Percentiles rank a stretch among this genome's conserved stretches.
phyloP scores from a whole-genome alignment of 2,888 invertebrate species.

The Aproaerema taeniolella region DNA sequence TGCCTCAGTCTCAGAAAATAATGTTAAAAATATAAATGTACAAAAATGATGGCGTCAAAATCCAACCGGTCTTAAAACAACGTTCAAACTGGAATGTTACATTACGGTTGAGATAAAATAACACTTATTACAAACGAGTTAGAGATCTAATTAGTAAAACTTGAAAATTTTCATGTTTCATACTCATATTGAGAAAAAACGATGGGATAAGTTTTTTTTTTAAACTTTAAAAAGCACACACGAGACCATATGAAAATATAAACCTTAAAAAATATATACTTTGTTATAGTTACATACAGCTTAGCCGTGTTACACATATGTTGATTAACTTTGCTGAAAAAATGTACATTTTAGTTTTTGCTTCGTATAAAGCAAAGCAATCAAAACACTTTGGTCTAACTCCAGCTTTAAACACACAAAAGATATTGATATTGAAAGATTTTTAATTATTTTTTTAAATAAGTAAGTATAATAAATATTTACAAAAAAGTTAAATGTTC shows the following conservation, averaged over 20 bases:
- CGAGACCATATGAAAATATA: slow-evolving; percentile 32
- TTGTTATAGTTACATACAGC: slow-evolving; percentile 48
- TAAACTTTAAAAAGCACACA: slow-evolving; percentile 29
- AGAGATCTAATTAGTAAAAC: slow-evolving; percentile 58
- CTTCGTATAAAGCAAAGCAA: slow-evolving; percentile 51
- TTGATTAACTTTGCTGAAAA: slow-evolving; percentile 54
- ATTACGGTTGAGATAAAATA: slow-evolving; percentile 63
- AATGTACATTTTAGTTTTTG: slow-evolving; percentile 43
- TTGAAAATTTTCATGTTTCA: no score
- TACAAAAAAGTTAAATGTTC: slow-evolving; percentile 20
- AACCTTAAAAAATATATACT: slow-evolving; percentile 36
- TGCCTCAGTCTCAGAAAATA: background rate
- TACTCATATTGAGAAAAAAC: slow-evolving; percentile 11
- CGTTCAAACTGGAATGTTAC: slow-evolving; percentile 65
- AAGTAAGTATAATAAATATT: slow-evolving; percentile 26
- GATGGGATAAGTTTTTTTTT: slow-evolving; percentile 11
- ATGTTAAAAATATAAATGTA: background rate
- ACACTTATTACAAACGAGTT: slow-evolving; percentile 43
- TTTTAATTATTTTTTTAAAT: slow-evolving; percentile 20
- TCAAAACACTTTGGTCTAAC: slow-evolving; percentile 81
- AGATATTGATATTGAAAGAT: slow-evolving; percentile 28
- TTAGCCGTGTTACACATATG: slow-evolving; percentile 52
- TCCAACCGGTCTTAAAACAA: slow-evolving; percentile 28
- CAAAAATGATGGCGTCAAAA: background rate
- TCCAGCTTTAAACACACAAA: slow-evolving; percentile 75